Conservation (phyloP, 2,888 invertebrate species). For the Leptopilina drosophilae region DNA sequence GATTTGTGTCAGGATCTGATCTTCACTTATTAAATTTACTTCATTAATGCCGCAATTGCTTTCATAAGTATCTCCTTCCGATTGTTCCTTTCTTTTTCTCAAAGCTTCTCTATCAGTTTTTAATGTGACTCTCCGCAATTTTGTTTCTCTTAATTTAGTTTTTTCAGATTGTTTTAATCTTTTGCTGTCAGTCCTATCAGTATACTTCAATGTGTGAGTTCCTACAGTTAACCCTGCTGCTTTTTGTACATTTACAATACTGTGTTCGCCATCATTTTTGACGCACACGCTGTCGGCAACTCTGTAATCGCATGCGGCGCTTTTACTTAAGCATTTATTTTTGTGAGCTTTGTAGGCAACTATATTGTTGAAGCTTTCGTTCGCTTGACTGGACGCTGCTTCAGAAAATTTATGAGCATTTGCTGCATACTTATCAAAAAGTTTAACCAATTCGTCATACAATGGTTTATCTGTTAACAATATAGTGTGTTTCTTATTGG, state of each 20-base stretch:
- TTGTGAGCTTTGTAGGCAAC: conserved; percentile 56
- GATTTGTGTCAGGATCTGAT: neutral
- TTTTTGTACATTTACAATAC: conserved; percentile 21
- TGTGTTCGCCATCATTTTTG: neutral
- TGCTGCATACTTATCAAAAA: neutral
- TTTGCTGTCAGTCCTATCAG: conserved; percentile 30
- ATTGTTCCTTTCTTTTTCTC: conserved; percentile 48
- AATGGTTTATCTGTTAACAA: conserved; percentile 16
- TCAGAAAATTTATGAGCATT: conserved; percentile 51
- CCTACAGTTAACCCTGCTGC: conserved; percentile 19
- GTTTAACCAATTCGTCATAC: conserved; percentile 11
- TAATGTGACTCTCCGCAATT: conserved; percentile 46
- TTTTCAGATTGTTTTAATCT: conserved; percentile 42
- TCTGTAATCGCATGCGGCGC: neutral
- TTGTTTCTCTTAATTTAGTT: conserved; percentile 40
- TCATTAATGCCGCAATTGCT: conserved; percentile 37
- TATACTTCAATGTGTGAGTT: conserved; percentile 31
- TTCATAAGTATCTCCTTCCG: conserved; percentile 47
- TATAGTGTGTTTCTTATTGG: neutral
- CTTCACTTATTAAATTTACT: conserved; percentile 17
- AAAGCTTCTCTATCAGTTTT: conserved; percentile 44
- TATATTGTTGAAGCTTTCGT: conserved; percentile 55
- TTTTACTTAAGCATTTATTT: conserved; percentile 48
- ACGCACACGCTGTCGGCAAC: neutral
- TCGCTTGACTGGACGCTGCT: conserved; percentile 53